These are phyloP conservation scores for Xylocopa sonorina DNA, from an alignment of 1,140 invertebrate genomes.

Conservation along the genomic window DNA sequence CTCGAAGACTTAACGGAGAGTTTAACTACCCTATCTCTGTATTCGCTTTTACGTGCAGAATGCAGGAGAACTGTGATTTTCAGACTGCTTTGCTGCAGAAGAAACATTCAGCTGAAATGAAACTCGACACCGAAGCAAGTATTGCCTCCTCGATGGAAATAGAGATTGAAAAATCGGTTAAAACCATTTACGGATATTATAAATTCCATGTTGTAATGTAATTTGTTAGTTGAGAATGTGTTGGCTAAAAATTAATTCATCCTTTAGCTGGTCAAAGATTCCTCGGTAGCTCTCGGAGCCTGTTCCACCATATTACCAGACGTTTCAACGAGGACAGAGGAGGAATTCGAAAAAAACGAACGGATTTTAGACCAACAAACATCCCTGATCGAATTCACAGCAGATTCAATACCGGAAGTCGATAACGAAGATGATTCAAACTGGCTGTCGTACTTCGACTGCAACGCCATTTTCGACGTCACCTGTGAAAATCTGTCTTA, in stretches of 20 bases:
- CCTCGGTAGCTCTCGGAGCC: not conserved
- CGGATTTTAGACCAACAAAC: not conserved
- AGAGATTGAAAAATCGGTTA: constrained; percentile 27
- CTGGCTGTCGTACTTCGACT: constrained; percentile 32
- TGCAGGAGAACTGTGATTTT: constrained; percentile 18
- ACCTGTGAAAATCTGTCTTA: constrained; percentile 38
- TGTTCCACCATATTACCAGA: not conserved
- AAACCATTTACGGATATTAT: not conserved
- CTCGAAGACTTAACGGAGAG: too few relatives aligned
- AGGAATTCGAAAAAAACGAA: constrained; percentile 1
- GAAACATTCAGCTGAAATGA: not conserved
- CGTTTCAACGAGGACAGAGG: not conserved
- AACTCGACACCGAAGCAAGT: constrained; percentile 9
- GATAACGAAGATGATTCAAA: not conserved
- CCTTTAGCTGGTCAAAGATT: constrained; percentile 15
- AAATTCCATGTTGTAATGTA: too few relatives aligned
- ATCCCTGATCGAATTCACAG: not conserved
- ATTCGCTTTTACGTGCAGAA: not conserved
- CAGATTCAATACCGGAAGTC: not conserved
- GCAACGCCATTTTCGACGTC: constrained; percentile 23
- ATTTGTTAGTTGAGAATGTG: too few relatives aligned
- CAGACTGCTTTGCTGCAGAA: not conserved
- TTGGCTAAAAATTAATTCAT: not conserved
- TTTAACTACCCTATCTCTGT: not conserved
- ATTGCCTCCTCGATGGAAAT: not conserved